Evolutionary conservation across 1,140 invertebrate genomes (phyloP), one percentile per base, ranked within the genome.

Genomic region (Zaprionus ornatus): DNA sequence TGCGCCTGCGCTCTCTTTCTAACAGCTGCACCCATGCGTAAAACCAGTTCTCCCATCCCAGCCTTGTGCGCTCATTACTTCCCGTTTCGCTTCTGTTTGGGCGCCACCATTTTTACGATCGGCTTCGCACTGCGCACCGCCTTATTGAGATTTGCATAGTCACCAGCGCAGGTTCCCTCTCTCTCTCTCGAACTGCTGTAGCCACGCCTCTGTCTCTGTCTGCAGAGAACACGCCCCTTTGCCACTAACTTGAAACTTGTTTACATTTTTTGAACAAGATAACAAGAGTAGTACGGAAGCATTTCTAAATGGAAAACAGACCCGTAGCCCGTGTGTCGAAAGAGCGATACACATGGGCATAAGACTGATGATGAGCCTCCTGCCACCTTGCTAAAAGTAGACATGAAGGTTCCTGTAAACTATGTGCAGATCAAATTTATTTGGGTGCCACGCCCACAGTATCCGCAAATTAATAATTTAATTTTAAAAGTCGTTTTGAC

Each of bases 11-110:
- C 61, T 71, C 70, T 86, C 72, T 65, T 45, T 80, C 84, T 80
- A 3, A 21, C 45, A 17, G 52, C 70, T 78, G 84, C 85, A 90
- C 85, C 86, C 86, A 88, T 88, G 82, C 78, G 86, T 85, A 90
- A 90, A 90, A 90, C 85, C 85, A 80, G 85, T 90, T 88, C 63
- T 82, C 61, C 48, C 29, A 35, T 40, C 35, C 40, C 17, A 37
- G 35, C 13, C 42, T 57, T 3, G 17, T 19, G n/a, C 15, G 19
- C 25, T 15, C 54, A 9, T 17, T 23, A 12, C 63, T 65, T 45
- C 19, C 29, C 37, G 10, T 17, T 57, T 82, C 55, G 61, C 62
- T 75, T 84, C 77, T 73, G 77, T 84, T 85, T n/a, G 82, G 76
- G 65, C 48, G 67, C 84, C 86, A 74, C 86, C 82, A 90, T 91